Evolutionary conservation across 2,797 vertebrate species (phyloP), one percentile per base, ranked within the genome.

Genomic region (Chanos chanos): DNA sequence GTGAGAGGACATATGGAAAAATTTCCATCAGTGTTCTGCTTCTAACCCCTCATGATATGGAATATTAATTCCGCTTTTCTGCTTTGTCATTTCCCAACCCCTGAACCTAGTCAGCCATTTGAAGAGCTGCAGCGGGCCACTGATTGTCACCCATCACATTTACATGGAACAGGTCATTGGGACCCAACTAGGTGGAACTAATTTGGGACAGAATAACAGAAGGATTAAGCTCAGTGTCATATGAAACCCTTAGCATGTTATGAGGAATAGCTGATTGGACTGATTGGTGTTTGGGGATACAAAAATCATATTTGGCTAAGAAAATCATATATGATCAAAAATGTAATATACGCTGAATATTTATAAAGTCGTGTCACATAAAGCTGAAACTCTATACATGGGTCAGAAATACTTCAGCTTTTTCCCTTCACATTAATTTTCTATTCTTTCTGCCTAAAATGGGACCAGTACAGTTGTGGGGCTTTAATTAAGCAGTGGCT

Each of bases 121-220:
- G 83, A 80, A 79, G 73, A 82, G 77, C 85, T 74, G 74, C 80
- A 69, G 82, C 77, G 75, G 75, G 79, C 80, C 86, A 83, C 84
- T 88, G 88, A 88, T 87, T 88, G 87, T 81, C 82, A 78, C 78
- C 78, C 77, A 58, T 72, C 84, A 74, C 84, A 86, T 91, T 86
- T 91, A 78, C 68, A 63, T 83, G 94, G 90, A 95, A 92, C 92
- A 92, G 90, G 87, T 93, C 89, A 92, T 93, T 94, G 92, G 87
- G 83, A 91, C 70, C 85, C 89, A 94, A 75, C 89, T 92, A 93
- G 89, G 88, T 92, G 92, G 93, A 95, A 96, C 90, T 94, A 93
- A 96, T 94, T 89, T 86, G 89, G 81, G 86, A 73, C 86, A 89
- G 88, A 89, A 91, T 88, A 90, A 85, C 82, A 81, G 85, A 86